phyloP scores from a whole-genome alignment of 2,888 invertebrate genomes.

The Tinea pellionella region DNA sequence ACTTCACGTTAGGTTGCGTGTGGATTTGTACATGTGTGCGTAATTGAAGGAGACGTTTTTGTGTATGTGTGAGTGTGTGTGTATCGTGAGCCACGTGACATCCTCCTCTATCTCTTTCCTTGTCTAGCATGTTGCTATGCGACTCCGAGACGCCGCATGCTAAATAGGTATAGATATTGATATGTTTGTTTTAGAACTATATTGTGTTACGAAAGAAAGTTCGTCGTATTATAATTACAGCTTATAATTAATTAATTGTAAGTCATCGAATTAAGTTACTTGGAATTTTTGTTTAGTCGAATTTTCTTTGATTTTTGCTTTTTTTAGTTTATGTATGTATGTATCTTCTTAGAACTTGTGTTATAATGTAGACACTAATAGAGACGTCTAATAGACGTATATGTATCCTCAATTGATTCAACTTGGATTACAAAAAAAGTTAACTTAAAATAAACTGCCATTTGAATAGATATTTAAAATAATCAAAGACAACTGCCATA shows the following conservation, averaged over 20 bases:
- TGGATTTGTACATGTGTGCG: not conserved
- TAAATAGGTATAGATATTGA: conserved; percentile 24
- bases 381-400: no score
- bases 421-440: no score
- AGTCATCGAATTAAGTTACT: no score
- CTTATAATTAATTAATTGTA: no score
- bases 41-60: not conserved
- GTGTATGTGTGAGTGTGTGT: conserved; percentile 16
- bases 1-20: conserved; percentile 15
- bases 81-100: conserved; percentile 15
- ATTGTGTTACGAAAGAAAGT: conserved; percentile 34
- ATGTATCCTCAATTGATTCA: not conserved
- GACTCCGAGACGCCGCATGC: conserved; percentile 18
- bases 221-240: conserved; percentile 28
- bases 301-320: no score
- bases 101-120: conserved; percentile 18
- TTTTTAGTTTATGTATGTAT: no score
- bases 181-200: conserved; percentile 17
- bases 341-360: no score
- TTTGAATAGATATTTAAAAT: no score
- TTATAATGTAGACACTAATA: no score
- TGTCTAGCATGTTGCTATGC: conserved; percentile 25
- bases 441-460: not conserved
- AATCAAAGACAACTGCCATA: not conserved
- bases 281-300: no score